Evolutionary conservation across 1,140 invertebrate genomes (phyloP).

Genomic region (Zophobas atratus): DNA sequence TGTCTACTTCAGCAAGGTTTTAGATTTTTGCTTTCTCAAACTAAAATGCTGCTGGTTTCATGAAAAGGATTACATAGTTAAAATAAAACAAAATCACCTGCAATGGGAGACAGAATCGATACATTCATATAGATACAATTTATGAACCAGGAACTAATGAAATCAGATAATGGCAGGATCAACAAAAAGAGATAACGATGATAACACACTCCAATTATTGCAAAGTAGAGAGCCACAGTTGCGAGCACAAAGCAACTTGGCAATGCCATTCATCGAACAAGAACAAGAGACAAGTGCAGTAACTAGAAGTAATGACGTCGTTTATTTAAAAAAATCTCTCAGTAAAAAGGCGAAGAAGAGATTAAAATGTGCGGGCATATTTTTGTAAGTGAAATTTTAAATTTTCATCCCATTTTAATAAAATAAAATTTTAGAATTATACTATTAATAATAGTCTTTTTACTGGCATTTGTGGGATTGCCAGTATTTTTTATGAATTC

Average conservation of each 20-base stretch:
- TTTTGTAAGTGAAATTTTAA: conserved; percentile 26
- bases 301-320: not conserved
- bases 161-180: too few species aligned
- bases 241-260: not conserved
- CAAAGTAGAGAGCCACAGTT: too few species aligned
- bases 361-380: conserved; percentile 21
- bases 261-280: not conserved
- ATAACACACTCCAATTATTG: too few species aligned
- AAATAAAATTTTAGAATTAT: conserved; percentile 46
- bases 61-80: too few species aligned
- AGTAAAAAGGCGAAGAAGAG: not conserved
- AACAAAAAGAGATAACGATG: too few species aligned
- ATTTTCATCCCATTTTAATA: not conserved
- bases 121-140: not conserved
- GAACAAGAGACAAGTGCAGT: not conserved
- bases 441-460: conserved; percentile 44
- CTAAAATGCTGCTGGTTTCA: too few species aligned
- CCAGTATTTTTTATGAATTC: conserved; percentile 60
- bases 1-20: too few species aligned
- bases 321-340: conserved; percentile 15
- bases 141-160: too few species aligned
- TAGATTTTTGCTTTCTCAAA: too few species aligned
- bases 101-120: not conserved
- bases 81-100: too few species aligned
- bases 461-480: conserved; percentile 57